A percentile compares a stretch with the other conserved stretches of the same genome.
phyloP scores from a whole-genome alignment of 2,888 invertebrate species.

The Ditula angustiorana region DNA sequence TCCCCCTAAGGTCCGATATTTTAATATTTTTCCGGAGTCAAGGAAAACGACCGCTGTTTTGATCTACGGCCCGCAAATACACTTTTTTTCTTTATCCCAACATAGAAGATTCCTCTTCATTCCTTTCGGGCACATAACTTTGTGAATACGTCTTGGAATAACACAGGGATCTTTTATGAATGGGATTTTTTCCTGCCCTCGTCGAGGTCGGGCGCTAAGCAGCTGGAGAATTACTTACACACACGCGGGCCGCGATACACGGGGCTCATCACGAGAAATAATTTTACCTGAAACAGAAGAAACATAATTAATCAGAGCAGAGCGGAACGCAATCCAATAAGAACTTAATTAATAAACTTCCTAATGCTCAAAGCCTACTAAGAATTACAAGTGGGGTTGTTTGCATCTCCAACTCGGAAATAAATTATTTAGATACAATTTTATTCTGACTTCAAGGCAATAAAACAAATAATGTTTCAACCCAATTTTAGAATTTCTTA shows the following conservation, averaged over 20 bases:
- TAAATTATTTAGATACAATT: conserved; percentile 31
- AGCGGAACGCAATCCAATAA: conserved; percentile 16
- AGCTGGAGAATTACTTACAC: conserved; percentile 42
- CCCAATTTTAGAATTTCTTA: neutral
- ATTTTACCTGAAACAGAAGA: conserved; percentile 70
- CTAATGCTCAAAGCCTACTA: conserved; percentile 27
- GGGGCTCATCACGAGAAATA: neutral
- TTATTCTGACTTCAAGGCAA: neutral
- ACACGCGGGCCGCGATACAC: neutral
- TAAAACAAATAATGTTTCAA: conserved; percentile 4
- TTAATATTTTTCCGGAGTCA: conserved; percentile 69
- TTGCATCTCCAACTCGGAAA: conserved; percentile 24
- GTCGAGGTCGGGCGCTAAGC: conserved; percentile 51
- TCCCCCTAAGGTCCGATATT: conserved; percentile 73
- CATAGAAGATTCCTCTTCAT: conserved; percentile 63
- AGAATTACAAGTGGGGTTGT: conserved; percentile 31
- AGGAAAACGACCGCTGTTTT: conserved; percentile 73
- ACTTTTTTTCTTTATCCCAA: conserved; percentile 63
- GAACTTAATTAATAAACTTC: conserved; percentile 36
- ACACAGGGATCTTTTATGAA: conserved; percentile 69
- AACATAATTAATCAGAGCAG: conserved; percentile 44
- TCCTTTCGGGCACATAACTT: conserved; percentile 65
- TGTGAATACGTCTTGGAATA: conserved; percentile 67
- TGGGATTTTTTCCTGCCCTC: conserved; percentile 56
- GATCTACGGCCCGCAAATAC: conserved; percentile 72